phyloP scores from a whole-genome alignment of 2,113 vertebrate species.

The Paradoxurus hermaphroditus region DNA sequence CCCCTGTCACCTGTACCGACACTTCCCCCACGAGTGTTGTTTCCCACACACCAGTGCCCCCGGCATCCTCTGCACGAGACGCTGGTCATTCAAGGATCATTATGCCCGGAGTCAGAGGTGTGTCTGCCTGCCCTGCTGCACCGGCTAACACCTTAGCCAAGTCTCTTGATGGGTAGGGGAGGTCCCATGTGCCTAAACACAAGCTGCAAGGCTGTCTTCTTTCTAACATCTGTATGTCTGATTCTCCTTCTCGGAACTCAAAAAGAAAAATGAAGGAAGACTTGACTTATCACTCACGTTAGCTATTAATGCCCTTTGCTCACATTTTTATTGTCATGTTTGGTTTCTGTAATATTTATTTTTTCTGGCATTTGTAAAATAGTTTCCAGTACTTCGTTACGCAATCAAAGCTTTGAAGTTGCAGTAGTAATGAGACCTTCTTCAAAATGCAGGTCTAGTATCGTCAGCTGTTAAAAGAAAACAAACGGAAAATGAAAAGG shows the following conservation, averaged over 20 bases:
- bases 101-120: neutral
- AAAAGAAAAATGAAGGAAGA: neutral
- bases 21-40: neutral
- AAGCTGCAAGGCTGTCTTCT: neutral
- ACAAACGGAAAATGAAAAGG: too few species aligned
- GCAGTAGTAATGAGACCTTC: neutral
- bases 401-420: slow-evolving; percentile 8
- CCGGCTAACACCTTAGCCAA: neutral
- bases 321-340: neutral
- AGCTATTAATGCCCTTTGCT: neutral
- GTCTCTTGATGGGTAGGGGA: neutral
- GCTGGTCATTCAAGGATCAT: neutral
- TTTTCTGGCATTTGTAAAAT: neutral
- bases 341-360: neutral
- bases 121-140: neutral
- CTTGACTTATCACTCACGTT: neutral
- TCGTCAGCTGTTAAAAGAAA: neutral
- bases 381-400: neutral
- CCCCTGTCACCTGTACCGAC: neutral
- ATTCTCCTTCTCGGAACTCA: neutral
- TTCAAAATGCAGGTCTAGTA: neutral
- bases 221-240: neutral
- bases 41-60: neutral
- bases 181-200: neutral
- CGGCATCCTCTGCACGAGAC: neutral